Base-by-base conservation (phyloP, 2,797 vertebrate genomes). In the Podargus strigoides region DNA sequence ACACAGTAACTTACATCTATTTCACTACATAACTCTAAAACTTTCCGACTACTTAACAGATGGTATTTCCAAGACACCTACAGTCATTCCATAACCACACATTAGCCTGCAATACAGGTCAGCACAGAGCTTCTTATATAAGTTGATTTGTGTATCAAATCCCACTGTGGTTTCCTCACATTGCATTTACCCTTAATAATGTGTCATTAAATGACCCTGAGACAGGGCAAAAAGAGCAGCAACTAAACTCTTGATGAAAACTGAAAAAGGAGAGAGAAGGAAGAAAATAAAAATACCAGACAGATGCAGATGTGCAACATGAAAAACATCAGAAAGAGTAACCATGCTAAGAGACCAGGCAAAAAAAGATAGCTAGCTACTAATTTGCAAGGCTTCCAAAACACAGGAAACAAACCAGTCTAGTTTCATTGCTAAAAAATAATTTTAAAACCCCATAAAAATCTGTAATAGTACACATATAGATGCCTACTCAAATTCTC, bases 361-460 rank as follows among this genome's bases (percentile, higher is more conserved):
- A 26, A 42, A 84, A 84, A 44, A 39, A 20, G 3, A 52, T 63
- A 9, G 10, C 39, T 46, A 85, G 41, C 22, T 80, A 58, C 62
- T 70, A 72, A 66, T 39, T 15, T 68, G 66, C 9, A 83, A 80
- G 52, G 26, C 28, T n/a, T 73, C 47, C 47, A 78, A 79, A 3
- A 4, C 15, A 37, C 42, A 64, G 18, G 22, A 76, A 79, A 72
- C 6, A 83, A 73, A 52, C 9, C 5, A 0, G 39, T 73, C 52
- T 32, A 50, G 32, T 37, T 10, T 73, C 28, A 66, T 2, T 66
- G 36, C 22, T 74, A 39, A 90, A 90, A 75, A 70, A n/a, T 7
- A 7, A 44, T 10, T 55, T 60, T 8, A 0, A 39, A 66, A 37
- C 20, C 1, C 0, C 18, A 28, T 9, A 55, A 41, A 68, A 55